Evolutionary conservation across 2,888 invertebrate species (phyloP), one percentile per base, ranked within the genome.

Genomic region (Agriopis leucophaearia): DNA sequence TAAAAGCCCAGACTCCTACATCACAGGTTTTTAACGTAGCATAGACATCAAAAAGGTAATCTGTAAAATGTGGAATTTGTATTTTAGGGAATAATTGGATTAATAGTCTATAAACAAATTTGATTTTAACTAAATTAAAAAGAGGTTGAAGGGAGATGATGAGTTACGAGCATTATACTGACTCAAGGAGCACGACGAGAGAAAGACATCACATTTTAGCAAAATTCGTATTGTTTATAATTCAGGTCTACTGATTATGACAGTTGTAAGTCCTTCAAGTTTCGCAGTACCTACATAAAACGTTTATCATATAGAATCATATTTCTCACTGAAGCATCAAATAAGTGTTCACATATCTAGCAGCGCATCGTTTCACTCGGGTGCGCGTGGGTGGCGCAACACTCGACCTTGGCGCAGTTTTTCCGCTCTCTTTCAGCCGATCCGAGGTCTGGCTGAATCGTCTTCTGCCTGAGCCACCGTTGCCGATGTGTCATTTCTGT

Each of bases 341-440:
- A 66, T 78, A 71, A 76, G 74, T 76, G 78, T 74, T 75, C 78
- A 76, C 73, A 77, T 78, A 83, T 80, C 76, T 77, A 74, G 65
- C 75, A 66, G 75, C 77, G 74, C 78, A 79, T 81, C 79, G 86
- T 87, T 92, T 91, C 90, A 89, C 80, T 88, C 82, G 88, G 90
- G 81, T 88, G 91, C 81, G 73, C 79, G 82, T 80, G 75, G 72
- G 81, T 90, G 89, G 87, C 85, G 90, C 89, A 91, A 91, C 80
- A 27, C 2, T 62, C 72, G 90, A 93, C 94, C 94, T 94, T 94
- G 94, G 83, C 91, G 92, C 80, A 72, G 82, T 89, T 93, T 91
- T 93, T 93, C 91, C 94, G 94, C 94, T 94, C 94, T 93, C 94
- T 93, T 94, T 94, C 89, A 90, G 90, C 76, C 81, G 83, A 78